A percentile compares a stretch with the other conserved stretches of the same genome.
Conservation (phyloP, 2,797 vertebrate genomes). For the Podargus strigoides region DNA sequence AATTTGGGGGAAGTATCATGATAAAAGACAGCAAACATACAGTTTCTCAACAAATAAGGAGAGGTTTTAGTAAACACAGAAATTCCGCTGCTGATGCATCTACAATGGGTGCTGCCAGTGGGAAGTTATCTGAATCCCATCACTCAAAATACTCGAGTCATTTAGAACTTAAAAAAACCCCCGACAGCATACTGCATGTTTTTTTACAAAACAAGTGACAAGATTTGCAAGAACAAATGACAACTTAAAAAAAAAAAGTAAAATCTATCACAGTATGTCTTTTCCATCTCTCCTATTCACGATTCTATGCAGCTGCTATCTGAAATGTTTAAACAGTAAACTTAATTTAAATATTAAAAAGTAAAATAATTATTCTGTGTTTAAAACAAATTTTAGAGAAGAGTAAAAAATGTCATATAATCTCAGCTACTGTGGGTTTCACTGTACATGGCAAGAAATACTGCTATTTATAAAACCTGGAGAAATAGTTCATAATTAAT, state of each 20-base stretch:
- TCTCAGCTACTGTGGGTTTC: background rate
- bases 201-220: background rate
- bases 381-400: background rate
- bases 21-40: background rate
- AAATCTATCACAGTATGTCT: background rate
- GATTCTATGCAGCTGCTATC: background rate
- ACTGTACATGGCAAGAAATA: background rate
- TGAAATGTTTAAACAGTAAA: background rate
- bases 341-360: background rate
- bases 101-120: background rate
- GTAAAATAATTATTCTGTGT: background rate
- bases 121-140: background rate
- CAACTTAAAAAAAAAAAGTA: background rate
- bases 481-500: background rate
- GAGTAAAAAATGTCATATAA: background rate
- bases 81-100: too few species aligned
- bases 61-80: accelerated
- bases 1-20: background rate
- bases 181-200: accelerated
- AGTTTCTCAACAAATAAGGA: background rate
- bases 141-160: background rate
- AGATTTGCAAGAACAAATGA: background rate
- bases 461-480: background rate
- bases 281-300: background rate
- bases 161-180: background rate